Evolutionary conservation across 2,113 vertebrate species (phyloP), one percentile per base, ranked within the genome.

Genomic region (Eonycteris spelaea): DNA sequence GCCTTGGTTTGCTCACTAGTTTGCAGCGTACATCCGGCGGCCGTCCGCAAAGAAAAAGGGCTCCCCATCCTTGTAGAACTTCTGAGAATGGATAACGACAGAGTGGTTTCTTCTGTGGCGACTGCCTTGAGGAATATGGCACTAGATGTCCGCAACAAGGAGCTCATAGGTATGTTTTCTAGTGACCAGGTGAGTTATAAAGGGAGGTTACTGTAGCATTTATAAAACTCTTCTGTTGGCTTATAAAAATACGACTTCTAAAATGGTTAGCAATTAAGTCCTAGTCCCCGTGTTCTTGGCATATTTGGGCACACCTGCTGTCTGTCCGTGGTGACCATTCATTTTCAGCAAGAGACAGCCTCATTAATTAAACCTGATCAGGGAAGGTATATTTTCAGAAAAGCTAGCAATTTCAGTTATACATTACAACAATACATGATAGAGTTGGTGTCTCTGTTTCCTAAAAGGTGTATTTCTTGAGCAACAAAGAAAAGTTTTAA

Each of bases 111-210:
- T 33, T 99, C 99, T 0, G 99, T 99, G 45, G 99, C 99, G 10
- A 99, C 99, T 0, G 99, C 99, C 59, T 97, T 99, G 86, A 99
- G 99, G 97, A 99, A 99, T 97, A 99, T 99, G 99, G 99, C 99
- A 0, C 91, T 99, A 61, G 99, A 99, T 8, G 99, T 99, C 14
- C 99, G 99, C 61, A 99, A 99, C 98, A 99, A 99, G 98, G 99
- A 99, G 97, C 99, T 99, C 0, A 99, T 99, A 38, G 99, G 99
- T 99, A 75, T 40, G 99, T 98, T 51, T 51, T 48, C 43, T 94
- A 13, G 11, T 59, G 33, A 38, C 22, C 22, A 67, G 74, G n/a
- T 40, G 16, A 1, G 0, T 57, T 16, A 4, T 43, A n/a, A 61
- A 0, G 1, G 1, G 0, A 48, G 5, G 0, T 0, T 48, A 43